Base-by-base conservation (phyloP, 2,797 vertebrate species). In the Telmatherina bonti region DNA sequence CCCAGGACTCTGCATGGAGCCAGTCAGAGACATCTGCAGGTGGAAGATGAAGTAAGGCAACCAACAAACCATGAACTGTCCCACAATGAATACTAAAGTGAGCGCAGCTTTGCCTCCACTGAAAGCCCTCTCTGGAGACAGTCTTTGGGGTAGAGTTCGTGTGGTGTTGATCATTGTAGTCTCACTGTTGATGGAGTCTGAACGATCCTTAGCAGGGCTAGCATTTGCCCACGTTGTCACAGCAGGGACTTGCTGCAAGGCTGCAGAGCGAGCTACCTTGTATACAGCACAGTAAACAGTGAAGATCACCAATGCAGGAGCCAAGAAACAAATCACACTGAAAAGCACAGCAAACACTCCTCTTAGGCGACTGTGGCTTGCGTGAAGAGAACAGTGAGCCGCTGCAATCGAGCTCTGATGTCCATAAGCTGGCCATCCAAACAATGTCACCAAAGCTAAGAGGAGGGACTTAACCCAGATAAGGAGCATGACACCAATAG, bases 1-100 rank as follows among this genome's bases (percentile, higher is more conserved):
- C 24, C 94, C 93, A 0, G 94, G 82, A 36, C 92, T 80, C 33
- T 82, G 64, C 67, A 92, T 79, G 64, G 91, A 92, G 41, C 86
- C 47, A 0, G 81, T 74, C 7, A 96, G 79, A 5, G 95, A 95
- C 85, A 95, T 93, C 75, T 96, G 95, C 76, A 98, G 80, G 85
- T 98, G 93, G 55, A 97, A 97, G 55, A 96, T 93, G 33, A 97
- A 97, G 64, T 96, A 98, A 0, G 97, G 97, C 85, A 98, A 78
- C 97, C 97, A 98, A 82, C 97, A 98, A 82, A 96, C 94, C 69
- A 97, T 86, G 83, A 98, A 98, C 86, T 98, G 97, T 18, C 97
- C 97, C 73, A 99, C 95, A 0, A 97, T 97, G 81, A 98, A 93
- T 0, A 96, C 89, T 67, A 98, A 90, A 7, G 97, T 98, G 35